Base-by-base conservation (phyloP, 2,797 vertebrate species). In the Pipistrellus kuhlii region DNA sequence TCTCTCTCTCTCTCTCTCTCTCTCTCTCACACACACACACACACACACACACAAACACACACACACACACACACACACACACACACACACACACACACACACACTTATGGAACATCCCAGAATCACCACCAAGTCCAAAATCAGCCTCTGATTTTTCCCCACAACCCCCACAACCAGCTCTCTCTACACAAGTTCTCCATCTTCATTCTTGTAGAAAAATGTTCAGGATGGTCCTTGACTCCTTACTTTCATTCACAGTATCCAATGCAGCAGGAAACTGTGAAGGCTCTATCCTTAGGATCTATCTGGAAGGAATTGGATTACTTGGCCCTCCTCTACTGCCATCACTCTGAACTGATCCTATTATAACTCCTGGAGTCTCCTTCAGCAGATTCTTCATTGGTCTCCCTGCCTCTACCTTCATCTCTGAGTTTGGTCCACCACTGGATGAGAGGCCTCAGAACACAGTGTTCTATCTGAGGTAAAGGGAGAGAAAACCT, bases 401-500 rank as follows among this genome's bases (percentile, higher is more conserved):
- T 30, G 23, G 51, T 71, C 8, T 80, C 17, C 15, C 30, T 48
- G 23, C 71, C 32, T 76, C 48, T 8, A 62, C 18, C 21, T 66
- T 35, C 69, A 68, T 35, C 27, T 44, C 18, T 71, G 11, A 7
- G 2, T 5, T 51, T n/a, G 17, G 35, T 44, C 5, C 32, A 17
- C 5, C 14, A n/a, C 0, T 1, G 6, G 11, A 14, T 90, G 17
- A 83, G 23, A 84, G 12, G 55, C 6, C 20, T 10, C 15, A 5
- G 8, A 51, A 3, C 10, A 2, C 1, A 14, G n/a, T 32, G 1
- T 32, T n/a, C 5, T 27, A 14, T 23, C 4, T 5, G 8, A 35
- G 35, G 5, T 59, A 27, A 46, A 6, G 1, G 32, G 20, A 35
- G 32, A 48, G 69, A 44, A 87, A 69, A 2, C 9, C 8, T 75